These are phyloP conservation scores for Plebejus anna DNA, from an alignment of 2,888 invertebrate species.

Conservation along the genomic window DNA sequence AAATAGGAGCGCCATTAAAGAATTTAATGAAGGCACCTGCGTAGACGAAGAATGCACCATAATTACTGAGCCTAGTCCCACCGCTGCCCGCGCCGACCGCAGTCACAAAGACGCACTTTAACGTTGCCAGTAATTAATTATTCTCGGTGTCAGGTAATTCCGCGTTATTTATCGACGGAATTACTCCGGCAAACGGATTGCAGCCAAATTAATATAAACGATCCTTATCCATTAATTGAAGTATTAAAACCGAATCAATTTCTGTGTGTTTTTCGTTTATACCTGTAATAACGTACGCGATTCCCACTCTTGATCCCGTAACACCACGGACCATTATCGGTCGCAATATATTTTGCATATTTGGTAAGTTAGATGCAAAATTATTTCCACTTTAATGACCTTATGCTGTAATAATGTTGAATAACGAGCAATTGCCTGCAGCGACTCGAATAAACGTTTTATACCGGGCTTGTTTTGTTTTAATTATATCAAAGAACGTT, in stretches of 20 bases:
- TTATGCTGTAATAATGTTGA: conserved; percentile 39
- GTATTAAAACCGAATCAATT: conserved; percentile 46
- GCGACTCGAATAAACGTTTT: conserved; percentile 39
- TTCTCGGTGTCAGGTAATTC: conserved; percentile 44
- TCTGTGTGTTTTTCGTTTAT: conserved; percentile 33
- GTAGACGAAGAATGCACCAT: conserved; percentile 14
- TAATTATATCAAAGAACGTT: conserved; percentile 28
- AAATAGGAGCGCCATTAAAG: neutral
- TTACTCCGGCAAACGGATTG: conserved; percentile 43
- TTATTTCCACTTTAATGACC: conserved; percentile 42
- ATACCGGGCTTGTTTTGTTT: conserved; percentile 32
- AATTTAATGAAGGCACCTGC: conserved; percentile 8
- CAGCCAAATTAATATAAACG: conserved; percentile 47
- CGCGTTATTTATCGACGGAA: conserved; percentile 42
- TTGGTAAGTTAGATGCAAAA: conserved; percentile 39
- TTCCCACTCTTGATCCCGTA: conserved; percentile 29
- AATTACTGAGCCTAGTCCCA: neutral
- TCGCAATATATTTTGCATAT: conserved; percentile 31
- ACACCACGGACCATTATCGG: conserved; percentile 28
- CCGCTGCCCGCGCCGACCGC: neutral
- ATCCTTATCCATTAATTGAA: conserved; percentile 51
- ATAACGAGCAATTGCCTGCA: conserved; percentile 38
- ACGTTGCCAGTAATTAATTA: conserved; percentile 40
- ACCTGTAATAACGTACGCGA: conserved; percentile 15
- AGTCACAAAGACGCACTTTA: conserved; percentile 31